phyloP scores from a whole-genome alignment of 2,797 vertebrate species.

The Sebastes taczanowskii region DNA sequence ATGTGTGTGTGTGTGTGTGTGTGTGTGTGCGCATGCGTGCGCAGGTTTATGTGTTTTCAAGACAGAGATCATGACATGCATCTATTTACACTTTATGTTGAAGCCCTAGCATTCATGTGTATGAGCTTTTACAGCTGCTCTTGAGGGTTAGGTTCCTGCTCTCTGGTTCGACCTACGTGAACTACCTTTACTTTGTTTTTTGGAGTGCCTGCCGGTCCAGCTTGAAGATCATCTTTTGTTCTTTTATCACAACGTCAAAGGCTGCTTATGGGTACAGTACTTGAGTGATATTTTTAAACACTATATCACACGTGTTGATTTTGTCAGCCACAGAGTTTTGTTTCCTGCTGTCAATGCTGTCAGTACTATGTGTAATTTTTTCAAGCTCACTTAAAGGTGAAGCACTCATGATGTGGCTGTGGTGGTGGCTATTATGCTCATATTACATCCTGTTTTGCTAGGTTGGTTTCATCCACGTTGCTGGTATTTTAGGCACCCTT shows the following conservation, averaged over 20 bases:
- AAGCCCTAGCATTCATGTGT: constrained; percentile 11
- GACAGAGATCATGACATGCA: constrained; percentile 27
- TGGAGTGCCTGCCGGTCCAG: not conserved
- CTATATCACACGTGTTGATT: constrained; percentile 17
- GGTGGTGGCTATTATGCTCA: not conserved
- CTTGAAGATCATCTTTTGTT: not conserved
- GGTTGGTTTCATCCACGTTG: constrained; percentile 15
- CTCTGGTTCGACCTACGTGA: not conserved
- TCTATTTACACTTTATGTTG: constrained; percentile 29
- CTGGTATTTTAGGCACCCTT: constrained; percentile 4
- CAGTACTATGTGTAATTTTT: constrained; percentile 1
- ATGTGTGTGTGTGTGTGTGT: not conserved
- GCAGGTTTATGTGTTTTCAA: constrained; percentile 6
- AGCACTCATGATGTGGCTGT: not conserved
- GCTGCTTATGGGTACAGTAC: not conserved
- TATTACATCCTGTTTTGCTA: constrained; percentile 35
- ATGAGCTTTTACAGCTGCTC: not conserved
- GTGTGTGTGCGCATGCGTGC: not conserved
- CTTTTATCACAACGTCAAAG: not conserved
- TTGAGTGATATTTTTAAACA: constrained; percentile 4
- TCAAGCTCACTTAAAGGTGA: not conserved
- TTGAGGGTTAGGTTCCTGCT: not conserved
- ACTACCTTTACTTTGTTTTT: not conserved
- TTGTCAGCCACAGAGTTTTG: constrained; percentile 6
- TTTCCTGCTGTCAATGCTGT: constrained; percentile 31